phyloP scores from a whole-genome alignment of 1,140 invertebrate species.

The Papilio machaon region DNA sequence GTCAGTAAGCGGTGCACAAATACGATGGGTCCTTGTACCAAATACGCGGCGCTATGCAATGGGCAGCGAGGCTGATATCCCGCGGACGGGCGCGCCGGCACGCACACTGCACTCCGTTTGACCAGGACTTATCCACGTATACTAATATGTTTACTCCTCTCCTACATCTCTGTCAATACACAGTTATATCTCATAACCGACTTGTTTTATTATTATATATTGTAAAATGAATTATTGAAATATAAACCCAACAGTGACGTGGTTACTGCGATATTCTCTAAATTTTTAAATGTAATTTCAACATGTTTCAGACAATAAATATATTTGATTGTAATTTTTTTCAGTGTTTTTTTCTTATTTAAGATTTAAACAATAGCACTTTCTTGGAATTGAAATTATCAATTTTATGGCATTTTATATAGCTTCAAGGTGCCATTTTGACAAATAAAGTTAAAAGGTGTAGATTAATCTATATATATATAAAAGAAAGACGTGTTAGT shows the following conservation, averaged over 20 bases:
- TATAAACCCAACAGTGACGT: background rate
- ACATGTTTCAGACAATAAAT: background rate
- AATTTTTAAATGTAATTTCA: no score
- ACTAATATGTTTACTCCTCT: slow-evolving; percentile 74
- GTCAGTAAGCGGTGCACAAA: slow-evolving; percentile 29
- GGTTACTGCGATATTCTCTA: no score
- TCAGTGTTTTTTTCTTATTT: background rate
- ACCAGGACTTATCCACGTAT: slow-evolving; percentile 67
- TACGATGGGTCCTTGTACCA: slow-evolving; percentile 33
- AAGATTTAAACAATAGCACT: background rate
- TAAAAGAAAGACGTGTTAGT: no score
- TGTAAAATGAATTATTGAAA: slow-evolving; percentile 20
- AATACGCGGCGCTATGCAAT: slow-evolving; percentile 49
- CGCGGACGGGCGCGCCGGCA: slow-evolving; percentile 59
- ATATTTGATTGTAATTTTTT: background rate
- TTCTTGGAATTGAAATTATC: background rate
- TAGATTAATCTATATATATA: no score
- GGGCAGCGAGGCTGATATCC: slow-evolving; percentile 62
- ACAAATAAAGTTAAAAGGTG: background rate
- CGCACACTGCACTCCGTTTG: slow-evolving; percentile 66
- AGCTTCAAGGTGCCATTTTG: background rate
- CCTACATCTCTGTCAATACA: slow-evolving; percentile 52
- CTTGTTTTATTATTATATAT: slow-evolving; percentile 4
- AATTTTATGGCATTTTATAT: background rate
- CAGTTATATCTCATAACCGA: slow-evolving; percentile 27